Evolutionary conservation across 2,888 invertebrate genomes (phyloP).

Genomic region (Plusia festucae): DNA sequence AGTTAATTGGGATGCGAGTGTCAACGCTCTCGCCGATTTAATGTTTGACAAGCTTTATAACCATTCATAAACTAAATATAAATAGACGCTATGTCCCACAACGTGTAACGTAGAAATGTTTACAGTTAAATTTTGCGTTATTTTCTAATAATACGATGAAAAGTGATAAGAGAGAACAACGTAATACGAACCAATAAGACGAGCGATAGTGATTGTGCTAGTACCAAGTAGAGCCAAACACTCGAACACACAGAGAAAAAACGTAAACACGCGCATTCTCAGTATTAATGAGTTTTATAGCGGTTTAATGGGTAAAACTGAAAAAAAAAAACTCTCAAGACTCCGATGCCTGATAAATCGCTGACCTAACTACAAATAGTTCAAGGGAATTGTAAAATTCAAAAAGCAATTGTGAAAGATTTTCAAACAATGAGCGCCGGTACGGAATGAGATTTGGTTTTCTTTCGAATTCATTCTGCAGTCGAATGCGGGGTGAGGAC

Average conservation of each 20-base stretch:
- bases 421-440: slow-evolving; percentile 79
- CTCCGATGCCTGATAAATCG: slow-evolving; percentile 46
- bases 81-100: background rate
- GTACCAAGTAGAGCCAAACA: slow-evolving; percentile 13
- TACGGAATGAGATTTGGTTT: slow-evolving; percentile 82
- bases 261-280: slow-evolving; percentile 7
- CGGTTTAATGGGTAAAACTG: slow-evolving; percentile 30
- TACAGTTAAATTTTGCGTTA: background rate
- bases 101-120: background rate
- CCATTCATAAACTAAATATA: slow-evolving; percentile 2
- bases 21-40: slow-evolving; percentile 39
- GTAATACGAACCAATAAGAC: background rate
- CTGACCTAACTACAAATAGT: slow-evolving; percentile 62
- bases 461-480: slow-evolving; percentile 79
- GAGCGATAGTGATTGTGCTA: slow-evolving; percentile 5
- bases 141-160: slow-evolving; percentile 6
- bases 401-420: slow-evolving; percentile 81
- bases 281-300: slow-evolving; percentile 34
- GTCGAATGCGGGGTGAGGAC: slow-evolving; percentile 66
- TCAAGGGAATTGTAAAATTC: slow-evolving; percentile 73
- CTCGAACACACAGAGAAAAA: slow-evolving; percentile 27
- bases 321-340: slow-evolving; percentile 32
- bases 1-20: slow-evolving; percentile 61
- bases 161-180: slow-evolving; percentile 14
- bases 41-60: slow-evolving; percentile 11